Percentiles rank a stretch among this genome's conserved stretches.
phyloP scores from a whole-genome alignment of 2,797 vertebrate genomes.

The Gymnopithys bicolor region DNA sequence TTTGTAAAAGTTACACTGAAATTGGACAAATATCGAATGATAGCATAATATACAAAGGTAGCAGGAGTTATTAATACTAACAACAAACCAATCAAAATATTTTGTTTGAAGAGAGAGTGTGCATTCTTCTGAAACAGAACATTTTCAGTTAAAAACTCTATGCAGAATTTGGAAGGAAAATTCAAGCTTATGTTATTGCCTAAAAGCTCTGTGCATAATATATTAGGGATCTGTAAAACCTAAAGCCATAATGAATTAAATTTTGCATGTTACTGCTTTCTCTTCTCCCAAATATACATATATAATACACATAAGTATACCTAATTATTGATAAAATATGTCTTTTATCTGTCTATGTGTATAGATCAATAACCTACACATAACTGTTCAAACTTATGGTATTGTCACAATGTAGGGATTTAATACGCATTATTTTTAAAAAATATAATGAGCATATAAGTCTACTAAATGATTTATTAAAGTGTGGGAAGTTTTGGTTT shows the following conservation, averaged over 20 bases:
- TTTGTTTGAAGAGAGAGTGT: neutral
- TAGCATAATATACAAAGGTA: neutral
- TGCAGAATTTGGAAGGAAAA: neutral
- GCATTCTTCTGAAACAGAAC: neutral
- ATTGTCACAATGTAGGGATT: neutral
- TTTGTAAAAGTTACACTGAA: neutral
- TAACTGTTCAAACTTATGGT: neutral
- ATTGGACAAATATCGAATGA: neutral
- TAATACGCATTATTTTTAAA: neutral
- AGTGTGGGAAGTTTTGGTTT: rapidly evolving
- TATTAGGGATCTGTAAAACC: neutral
- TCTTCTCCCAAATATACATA: neutral
- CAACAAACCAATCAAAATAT: neutral
- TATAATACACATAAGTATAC: neutral
- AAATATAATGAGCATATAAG: neutral
- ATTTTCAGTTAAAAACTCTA: neutral
- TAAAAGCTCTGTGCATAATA: neutral
- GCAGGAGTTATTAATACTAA: neutral
- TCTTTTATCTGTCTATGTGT: neutral
- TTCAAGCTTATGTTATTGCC: neutral
- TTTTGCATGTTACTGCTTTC: neutral
- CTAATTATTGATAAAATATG: neutral
- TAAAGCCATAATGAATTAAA: neutral
- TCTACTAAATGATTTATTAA: neutral
- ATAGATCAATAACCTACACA: neutral